Percentiles rank a stretch among this genome's conserved stretches.
Conservation (phyloP, 23 tunicate species). For the Halocynthia roretzi region DNA sequence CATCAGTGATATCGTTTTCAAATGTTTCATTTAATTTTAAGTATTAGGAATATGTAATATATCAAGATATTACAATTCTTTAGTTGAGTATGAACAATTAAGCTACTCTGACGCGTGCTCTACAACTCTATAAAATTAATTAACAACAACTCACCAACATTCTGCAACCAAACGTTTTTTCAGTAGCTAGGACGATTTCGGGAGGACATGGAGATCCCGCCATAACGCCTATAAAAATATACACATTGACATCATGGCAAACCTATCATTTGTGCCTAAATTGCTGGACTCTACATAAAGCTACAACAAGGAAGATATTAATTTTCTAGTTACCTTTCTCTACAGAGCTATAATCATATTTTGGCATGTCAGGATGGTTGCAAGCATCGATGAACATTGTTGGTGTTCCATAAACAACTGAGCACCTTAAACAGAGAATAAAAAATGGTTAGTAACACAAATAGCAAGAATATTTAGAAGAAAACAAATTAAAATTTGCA, state of each 20-base stretch:
- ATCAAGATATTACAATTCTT: too few relatives aligned
- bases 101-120: too few relatives aligned
- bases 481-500: too few relatives aligned
- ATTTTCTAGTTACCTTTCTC: constrained; percentile 7
- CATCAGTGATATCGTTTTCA: too few relatives aligned
- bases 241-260: constrained; percentile 1
- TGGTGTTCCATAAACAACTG: constrained; percentile 80
- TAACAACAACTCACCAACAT: constrained; percentile 34
- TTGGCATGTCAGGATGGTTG: constrained; percentile 19
- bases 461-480: too few relatives aligned
- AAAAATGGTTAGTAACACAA: neutral
- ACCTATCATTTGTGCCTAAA: too few relatives aligned
- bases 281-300: neutral
- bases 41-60: too few relatives aligned
- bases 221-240: constrained; percentile 58
- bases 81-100: too few relatives aligned
- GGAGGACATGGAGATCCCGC: constrained; percentile 93
- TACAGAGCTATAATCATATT: constrained; percentile 9
- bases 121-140: neutral
- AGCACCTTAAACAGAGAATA: constrained; percentile 36
- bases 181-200: constrained; percentile 59
- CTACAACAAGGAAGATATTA: neutral
- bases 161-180: constrained; percentile 31
- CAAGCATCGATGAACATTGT: constrained; percentile 85
- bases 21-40: too few relatives aligned